These are phyloP conservation scores for Ceraclea dissimilis DNA, from an alignment of 2,888 invertebrate genomes.

Conservation along the genomic window DNA sequence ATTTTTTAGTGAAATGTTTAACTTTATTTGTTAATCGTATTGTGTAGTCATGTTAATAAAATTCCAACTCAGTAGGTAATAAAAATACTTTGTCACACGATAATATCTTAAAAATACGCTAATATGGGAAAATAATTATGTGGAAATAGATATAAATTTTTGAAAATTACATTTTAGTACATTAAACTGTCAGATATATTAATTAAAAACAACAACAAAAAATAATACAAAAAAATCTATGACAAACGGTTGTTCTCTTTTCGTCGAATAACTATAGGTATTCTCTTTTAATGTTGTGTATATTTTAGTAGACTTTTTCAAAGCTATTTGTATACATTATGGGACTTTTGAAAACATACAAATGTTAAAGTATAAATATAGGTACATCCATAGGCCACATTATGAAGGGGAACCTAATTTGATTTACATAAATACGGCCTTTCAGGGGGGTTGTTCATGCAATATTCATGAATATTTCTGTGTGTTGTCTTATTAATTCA, in stretches of 20 bases:
- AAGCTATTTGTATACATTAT: neutral
- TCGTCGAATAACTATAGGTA: no score
- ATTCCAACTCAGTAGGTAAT: no score
- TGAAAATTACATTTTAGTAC: neutral
- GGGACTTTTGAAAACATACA: conserved; percentile 8
- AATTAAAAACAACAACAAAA: neutral
- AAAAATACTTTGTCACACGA: no score
- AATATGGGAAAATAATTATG: no score
- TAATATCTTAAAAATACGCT: no score
- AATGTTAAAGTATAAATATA: conserved; percentile 11
- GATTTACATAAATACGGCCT: conserved; percentile 26
- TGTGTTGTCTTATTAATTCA: conserved; percentile 26
- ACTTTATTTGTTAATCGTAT: no score
- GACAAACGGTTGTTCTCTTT: neutral
- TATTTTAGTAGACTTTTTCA: neutral
- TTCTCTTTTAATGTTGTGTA: neutral
- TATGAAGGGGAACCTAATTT: conserved; percentile 23
- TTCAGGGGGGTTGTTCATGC: conserved; percentile 19
- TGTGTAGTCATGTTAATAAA: no score
- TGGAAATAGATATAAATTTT: neutral
- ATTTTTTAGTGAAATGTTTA: no score
- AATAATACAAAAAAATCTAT: neutral
- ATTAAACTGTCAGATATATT: neutral
- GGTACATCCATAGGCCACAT: conserved; percentile 4
- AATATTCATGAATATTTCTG: conserved; percentile 25